Evolutionary conservation across 2,888 invertebrate genomes (phyloP), one percentile per base, ranked within the genome.

Genomic region (Abrostola tripartita): DNA sequence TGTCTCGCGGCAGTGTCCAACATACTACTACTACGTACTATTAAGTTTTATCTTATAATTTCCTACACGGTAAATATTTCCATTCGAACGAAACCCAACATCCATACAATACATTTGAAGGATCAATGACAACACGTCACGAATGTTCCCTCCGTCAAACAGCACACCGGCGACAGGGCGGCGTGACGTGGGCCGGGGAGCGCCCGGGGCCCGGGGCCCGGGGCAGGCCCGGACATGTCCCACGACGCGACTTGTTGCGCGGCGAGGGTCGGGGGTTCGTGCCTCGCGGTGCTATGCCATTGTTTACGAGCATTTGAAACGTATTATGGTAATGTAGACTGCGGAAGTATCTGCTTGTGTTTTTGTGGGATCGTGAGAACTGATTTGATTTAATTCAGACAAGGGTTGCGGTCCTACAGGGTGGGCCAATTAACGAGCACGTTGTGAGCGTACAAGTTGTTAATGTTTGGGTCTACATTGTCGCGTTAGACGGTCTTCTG

Each of bases 261-360:
- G 41, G 14, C 10, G 24, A 9, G 8, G 42, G 36, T 24, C 9
- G 11, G 49, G 8, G 37, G 9, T 14, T 14, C 12, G 12, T n/a
- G 44, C 9, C 40, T 24, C 37, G 50, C 9, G 35, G 49, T 37
- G 14, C 14, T 35, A 11, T 0, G 7, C 37, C 12, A 40, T 47
- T 66, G 61, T 62, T 71, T 66, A 61, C 49, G 66, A 59, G 61
- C 44, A 58, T 59, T 55, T 35, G 37, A 44, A 53, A 61, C 38
- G 53, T 70, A 71, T 66, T 71, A 65, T 40, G 49, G 52, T 71
- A 66, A 71, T 71, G 61, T 71, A 66, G 52, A 71, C 58, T 58
- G 61, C 11, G 47, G 56, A 36, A 65, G n/a, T 2, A 14, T 47
- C 9, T 24, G 24, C 44, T 47, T 47, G 14, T 47, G 24, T 47